Evolutionary conservation across 1,140 invertebrate genomes (phyloP).

Genomic region (Leptinotarsa undecemlineata): DNA sequence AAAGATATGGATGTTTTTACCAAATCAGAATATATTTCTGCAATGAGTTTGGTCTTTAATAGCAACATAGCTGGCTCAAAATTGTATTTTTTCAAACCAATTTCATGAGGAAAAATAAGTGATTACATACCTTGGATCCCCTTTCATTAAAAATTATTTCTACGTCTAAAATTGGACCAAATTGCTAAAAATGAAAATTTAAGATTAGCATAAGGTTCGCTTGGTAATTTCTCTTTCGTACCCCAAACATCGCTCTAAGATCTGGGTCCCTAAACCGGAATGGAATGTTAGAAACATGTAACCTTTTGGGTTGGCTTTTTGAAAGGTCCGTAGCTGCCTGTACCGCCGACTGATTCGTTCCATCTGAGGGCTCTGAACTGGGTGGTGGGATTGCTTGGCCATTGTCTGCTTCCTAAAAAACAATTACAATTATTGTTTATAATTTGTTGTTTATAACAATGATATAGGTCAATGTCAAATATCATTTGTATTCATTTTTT

Average conservation of each 20-base stretch:
- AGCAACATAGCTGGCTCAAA: conserved; percentile 52
- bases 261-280: conserved; percentile 98
- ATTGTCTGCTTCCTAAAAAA: conserved; percentile 39
- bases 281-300: conserved; percentile 98
- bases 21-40: conserved; percentile 24
- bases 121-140: conserved; percentile 93
- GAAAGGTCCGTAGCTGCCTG: conserved; percentile 46
- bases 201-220: neutral
- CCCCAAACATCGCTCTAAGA: conserved; percentile 95
- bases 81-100: conserved; percentile 40
- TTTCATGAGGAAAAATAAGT: conserved; percentile 36
- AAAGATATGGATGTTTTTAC: neutral
- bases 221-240: conserved; percentile 60
- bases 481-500: too few species aligned
- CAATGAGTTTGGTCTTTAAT: conserved; percentile 44
- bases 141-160: conserved; percentile 99
- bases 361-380: conserved; percentile 45
- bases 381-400: conserved; percentile 50
- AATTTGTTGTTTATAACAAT: too few species aligned
- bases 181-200: conserved; percentile 81
- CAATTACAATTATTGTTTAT: neutral
- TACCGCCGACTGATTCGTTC: conserved; percentile 40
- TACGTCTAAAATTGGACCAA: conserved; percentile 96
- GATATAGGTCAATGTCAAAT: too few species aligned
- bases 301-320: conserved; percentile 74